Conservation (phyloP, 2,113 vertebrate species). For the Cyprinodon brontotheroides region DNA sequence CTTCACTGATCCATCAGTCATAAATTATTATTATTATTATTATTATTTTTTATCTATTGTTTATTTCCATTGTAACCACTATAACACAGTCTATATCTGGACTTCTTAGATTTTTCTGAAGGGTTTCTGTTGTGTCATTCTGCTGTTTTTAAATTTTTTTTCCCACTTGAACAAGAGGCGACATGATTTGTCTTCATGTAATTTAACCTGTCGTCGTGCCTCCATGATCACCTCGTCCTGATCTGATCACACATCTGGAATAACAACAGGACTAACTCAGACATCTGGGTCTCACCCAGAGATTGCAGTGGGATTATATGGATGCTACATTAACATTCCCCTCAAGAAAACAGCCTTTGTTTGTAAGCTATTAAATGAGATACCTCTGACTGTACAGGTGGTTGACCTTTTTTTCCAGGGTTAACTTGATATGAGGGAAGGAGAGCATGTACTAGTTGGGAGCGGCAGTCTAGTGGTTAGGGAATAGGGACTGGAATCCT, state of each 20-base stretch:
- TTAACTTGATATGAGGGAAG: not conserved
- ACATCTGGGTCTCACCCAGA: not conserved
- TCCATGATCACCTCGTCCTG: not conserved
- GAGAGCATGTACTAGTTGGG: not conserved
- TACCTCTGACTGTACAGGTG: conserved; percentile 51
- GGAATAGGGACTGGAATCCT: too few species aligned
- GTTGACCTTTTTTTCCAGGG: conserved; percentile 24
- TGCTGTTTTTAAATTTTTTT: not conserved
- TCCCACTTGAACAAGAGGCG: not conserved
- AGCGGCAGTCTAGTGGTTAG: too few species aligned
- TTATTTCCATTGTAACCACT: not conserved
- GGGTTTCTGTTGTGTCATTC: not conserved
- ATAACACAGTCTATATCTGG: not conserved
- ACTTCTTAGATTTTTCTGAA: not conserved
- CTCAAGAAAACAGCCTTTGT: conserved; percentile 13
- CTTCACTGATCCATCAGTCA: not conserved
- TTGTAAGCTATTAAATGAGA: conserved; percentile 55
- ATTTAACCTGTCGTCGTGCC: not conserved
- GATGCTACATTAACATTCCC: conserved; percentile 6
- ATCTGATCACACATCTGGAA: not conserved
- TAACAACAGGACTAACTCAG: conserved; percentile 21
- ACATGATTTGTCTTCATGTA: not conserved
- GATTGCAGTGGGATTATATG: conserved; percentile 6
- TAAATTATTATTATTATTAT: not conserved
- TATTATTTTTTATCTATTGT: not conserved